A percentile compares a stretch with the other conserved stretches of the same genome.
phyloP scores from a whole-genome alignment of 2,888 invertebrate species.

The Drosophila barbarae region DNA sequence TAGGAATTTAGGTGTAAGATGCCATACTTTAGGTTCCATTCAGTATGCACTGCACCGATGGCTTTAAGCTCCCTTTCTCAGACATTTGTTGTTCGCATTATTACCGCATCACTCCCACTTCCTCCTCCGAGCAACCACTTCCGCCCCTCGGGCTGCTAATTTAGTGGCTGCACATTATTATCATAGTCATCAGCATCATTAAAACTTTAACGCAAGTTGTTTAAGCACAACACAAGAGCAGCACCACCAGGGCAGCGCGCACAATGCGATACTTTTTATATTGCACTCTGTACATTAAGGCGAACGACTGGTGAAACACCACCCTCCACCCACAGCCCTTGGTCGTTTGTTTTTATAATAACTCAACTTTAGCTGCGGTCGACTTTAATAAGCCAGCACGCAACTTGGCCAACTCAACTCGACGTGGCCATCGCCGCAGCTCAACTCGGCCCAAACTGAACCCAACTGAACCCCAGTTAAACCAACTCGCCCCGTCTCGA shows the following conservation, averaged over 20 bases:
- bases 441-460: constrained; percentile 25
- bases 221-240: constrained; percentile 52
- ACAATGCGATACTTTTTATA: constrained; percentile 71
- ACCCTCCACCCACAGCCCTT: constrained; percentile 19
- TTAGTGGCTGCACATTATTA: constrained; percentile 75
- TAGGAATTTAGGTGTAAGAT: background rate
- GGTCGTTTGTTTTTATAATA: constrained; percentile 60
- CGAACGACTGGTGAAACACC: constrained; percentile 52
- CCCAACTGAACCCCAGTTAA: constrained; percentile 27
- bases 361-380: constrained; percentile 70
- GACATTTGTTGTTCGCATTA: constrained; percentile 24
- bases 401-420: constrained; percentile 58
- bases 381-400: constrained; percentile 74
- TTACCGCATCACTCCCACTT: constrained; percentile 26
- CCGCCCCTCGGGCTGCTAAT: constrained; percentile 57
- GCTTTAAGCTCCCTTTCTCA: constrained; percentile 11
- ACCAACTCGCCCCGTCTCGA: constrained; percentile 46
- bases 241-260: constrained; percentile 28
- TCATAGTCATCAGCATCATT: constrained; percentile 76
- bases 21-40: constrained; percentile 10
- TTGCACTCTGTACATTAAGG: constrained; percentile 74
- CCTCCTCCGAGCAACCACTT: constrained; percentile 29
- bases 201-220: constrained; percentile 71
- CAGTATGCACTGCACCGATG: constrained; percentile 19
- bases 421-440: constrained; percentile 31